Evolutionary conservation across 2,113 vertebrate species (phyloP), one percentile per base, ranked within the genome.

Genomic region (Trachemys scripta): DNA sequence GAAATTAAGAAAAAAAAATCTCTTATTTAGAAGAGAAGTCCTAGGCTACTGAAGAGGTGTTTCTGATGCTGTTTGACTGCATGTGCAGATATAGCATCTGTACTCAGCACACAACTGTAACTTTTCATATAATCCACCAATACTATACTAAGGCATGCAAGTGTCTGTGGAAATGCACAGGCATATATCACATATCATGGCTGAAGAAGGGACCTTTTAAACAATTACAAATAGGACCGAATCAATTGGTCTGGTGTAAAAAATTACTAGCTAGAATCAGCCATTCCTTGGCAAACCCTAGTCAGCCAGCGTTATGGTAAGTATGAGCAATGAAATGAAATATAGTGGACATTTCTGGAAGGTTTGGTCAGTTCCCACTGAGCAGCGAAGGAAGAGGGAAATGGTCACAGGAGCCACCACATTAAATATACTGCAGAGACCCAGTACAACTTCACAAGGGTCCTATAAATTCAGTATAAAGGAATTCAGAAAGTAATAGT

Each of bases 1-100:
- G 91, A 80, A 69, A 72, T 72, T 24, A 47, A 84, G 19, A 51
- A 84, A 92, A 81, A 81, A 94, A 95, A 80, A 90, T 27, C 5
- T 56, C 75, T 69, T 89, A 93, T 75, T 85, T 88, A 87, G 45
- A 88, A 97, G 91, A 91, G 80, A 38, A 35, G 80, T 31, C n/a
- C 38, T 1, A 0, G 89, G 80, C 54, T 72, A 35, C 47, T 85
- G 86, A 92, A 54, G 16, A 69, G 82, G 69, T 16, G 62, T 54
- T 83, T 69, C 5, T 84, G 2, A 27, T 53, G 3, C 31, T 4
- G 76, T 80, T 47, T 81, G n/a, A 76, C 42, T 29, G 42, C 42
- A 13, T 27, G 11, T 47, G 72, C 72, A 47, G 22, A 45, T 45
- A 27, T 8, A 76, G 1, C 17, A 31, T 87, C 47, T 42, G 17